phyloP scores from a whole-genome alignment of 2,113 vertebrate genomes.

The Chiloscyllium plagiosum region DNA sequence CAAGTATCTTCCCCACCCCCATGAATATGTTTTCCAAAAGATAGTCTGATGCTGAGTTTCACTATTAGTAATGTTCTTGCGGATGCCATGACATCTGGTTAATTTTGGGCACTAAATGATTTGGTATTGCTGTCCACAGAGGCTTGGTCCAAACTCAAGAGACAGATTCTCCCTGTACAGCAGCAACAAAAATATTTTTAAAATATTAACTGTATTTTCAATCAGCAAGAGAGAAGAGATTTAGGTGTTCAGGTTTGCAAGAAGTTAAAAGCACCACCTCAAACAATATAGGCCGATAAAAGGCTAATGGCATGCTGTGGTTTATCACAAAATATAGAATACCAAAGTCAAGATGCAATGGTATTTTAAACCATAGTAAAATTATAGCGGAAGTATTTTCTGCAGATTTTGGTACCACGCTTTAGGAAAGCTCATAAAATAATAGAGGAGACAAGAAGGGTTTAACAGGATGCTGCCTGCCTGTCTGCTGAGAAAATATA shows the following conservation, averaged over 20 bases:
- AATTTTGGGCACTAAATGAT: not conserved
- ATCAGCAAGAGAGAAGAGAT: not conserved
- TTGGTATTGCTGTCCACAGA: not conserved
- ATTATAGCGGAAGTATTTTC: not conserved
- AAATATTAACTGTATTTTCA: not conserved
- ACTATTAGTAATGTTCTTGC: not conserved
- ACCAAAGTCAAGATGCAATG: not conserved
- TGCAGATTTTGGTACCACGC: not conserved
- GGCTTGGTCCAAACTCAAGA: not conserved
- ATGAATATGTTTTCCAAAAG: not conserved
- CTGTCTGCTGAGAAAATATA: not conserved
- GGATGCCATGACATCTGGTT: no score
- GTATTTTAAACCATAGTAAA: not conserved
- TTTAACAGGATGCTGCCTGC: not conserved
- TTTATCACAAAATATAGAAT: not conserved
- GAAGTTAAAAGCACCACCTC: not conserved
- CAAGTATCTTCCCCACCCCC: conserved; percentile 32
- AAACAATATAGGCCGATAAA: not conserved
- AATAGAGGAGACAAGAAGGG: not conserved
- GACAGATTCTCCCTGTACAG: not conserved
- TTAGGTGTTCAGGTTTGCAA: not conserved
- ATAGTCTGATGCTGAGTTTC: not conserved
- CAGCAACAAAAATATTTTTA: not conserved
- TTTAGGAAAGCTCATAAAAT: not conserved
- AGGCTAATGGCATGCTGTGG: not conserved